Percentiles rank a stretch among this genome's conserved stretches.
Evolutionary conservation across 2,113 vertebrate species (phyloP).

Genomic region (Pangasianodon hypophthalmus): DNA sequence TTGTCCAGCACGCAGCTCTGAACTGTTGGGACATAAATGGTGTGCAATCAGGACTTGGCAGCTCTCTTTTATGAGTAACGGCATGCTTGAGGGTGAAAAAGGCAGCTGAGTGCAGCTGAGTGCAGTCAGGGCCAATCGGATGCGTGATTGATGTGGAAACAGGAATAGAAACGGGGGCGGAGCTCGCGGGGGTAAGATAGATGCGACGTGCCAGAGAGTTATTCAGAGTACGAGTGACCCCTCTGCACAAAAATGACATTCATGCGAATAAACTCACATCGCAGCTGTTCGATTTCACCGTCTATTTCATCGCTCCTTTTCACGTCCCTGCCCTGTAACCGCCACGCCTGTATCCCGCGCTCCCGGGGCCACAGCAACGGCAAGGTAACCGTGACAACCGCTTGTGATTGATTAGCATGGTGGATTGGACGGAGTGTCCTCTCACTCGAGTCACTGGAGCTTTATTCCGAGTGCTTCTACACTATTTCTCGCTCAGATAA

Average conservation of each 20-base stretch:
- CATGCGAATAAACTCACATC: constrained; percentile 48
- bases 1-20: constrained; percentile 15
- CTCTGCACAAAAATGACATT: constrained; percentile 37
- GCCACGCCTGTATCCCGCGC: constrained; percentile 59
- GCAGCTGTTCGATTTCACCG: constrained; percentile 52
- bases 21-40: constrained; percentile 37
- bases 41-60: constrained; percentile 38
- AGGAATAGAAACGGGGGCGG: constrained; percentile 44
- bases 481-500: constrained; percentile 4
- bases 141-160: constrained; percentile 49
- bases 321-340: constrained; percentile 54
- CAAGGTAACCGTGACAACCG: constrained; percentile 56
- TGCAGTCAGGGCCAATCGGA: constrained; percentile 35
- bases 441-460: constrained; percentile 61
- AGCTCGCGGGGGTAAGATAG: constrained; percentile 43
- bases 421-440: constrained; percentile 70
- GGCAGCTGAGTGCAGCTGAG: constrained; percentile 41
- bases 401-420: constrained; percentile 74
- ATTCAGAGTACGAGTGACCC: constrained; percentile 33
- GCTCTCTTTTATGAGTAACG: constrained; percentile 45
- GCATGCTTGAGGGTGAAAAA: constrained; percentile 14
- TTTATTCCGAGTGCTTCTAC: neutral
- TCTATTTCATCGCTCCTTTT: constrained; percentile 48
- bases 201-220: constrained; percentile 28
- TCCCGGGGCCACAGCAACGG: neutral